Base-by-base conservation (phyloP, 2,888 invertebrate genomes). In the Leptogaster cylindrica region DNA sequence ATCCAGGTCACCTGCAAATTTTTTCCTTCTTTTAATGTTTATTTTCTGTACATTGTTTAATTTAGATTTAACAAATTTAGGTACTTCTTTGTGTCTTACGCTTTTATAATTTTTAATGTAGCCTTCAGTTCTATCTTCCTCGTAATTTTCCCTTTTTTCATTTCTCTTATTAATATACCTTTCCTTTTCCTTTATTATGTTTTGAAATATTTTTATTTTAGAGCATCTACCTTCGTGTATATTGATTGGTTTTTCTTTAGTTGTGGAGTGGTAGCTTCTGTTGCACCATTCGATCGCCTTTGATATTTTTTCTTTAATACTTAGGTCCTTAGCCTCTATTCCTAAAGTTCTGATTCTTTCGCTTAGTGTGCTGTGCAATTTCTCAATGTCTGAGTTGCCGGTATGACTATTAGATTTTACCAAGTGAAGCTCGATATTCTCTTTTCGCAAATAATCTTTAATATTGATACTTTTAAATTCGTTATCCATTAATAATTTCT, bases 11-110 rank as follows among this genome's bases (percentile, higher is more conserved):
- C 68, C 64, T 69, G 63, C 66, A 69, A 70, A 68, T 67, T 68
- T 50, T 12, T 63, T n/a, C n/a, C n/a, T n/a, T 68, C 67, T 50
- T 70, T 70, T 71, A 41, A 69, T 69, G 10, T 69, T 71, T 12
- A 27, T 23, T 28, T 58, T 44, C n/a, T n/a, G n/a, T n/a, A n/a
- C n/a, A n/a, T n/a, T n/a, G n/a, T n/a, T n/a, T n/a, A n/a, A n/a
- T n/a, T n/a, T n/a, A n/a, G n/a, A n/a, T n/a, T n/a, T n/a, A n/a
- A n/a, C n/a, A n/a, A n/a, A n/a, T n/a, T n/a, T n/a, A n/a, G n/a
- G n/a, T n/a, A n/a, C n/a, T n/a, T n/a, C n/a, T n/a, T n/a, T n/a
- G n/a, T n/a, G n/a, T n/a, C n/a, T n/a, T n/a, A n/a, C n/a, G n/a
- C n/a, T n/a, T n/a, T n/a, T n/a, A n/a, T n/a, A n/a, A n/a, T n/a